Evolutionary conservation across 2,113 vertebrate species (phyloP).

Genomic region (Chamaetylas fuelleborni): DNA sequence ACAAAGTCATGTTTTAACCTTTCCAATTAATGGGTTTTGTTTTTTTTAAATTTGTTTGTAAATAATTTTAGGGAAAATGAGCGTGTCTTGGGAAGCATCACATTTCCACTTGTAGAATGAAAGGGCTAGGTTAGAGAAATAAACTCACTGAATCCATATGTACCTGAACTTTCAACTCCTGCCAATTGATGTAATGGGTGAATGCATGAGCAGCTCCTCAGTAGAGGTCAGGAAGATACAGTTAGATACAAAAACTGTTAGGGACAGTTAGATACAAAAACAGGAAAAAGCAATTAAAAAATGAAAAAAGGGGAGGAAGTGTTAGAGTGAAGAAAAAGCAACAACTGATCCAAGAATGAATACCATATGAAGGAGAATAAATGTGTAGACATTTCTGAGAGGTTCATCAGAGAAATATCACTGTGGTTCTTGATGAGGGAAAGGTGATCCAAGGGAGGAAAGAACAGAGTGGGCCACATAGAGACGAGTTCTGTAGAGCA

Average conservation of each 20-base stretch:
- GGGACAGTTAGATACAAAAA: neutral
- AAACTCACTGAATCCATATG: neutral
- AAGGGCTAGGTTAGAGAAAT: neutral
- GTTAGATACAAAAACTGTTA: too few species aligned
- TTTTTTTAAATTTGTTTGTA: neutral
- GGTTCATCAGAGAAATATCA: neutral
- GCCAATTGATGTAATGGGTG: neutral
- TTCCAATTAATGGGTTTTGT: neutral
- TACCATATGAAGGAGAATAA: neutral
- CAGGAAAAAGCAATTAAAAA: neutral
- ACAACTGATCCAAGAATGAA: neutral
- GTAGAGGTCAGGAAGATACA: neutral
- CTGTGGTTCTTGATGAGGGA: neutral
- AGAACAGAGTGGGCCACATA: neutral
- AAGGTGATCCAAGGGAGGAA: neutral
- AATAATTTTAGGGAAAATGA: neutral
- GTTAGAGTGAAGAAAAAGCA: neutral
- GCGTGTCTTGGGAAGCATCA: neutral
- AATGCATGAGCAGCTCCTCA: neutral
- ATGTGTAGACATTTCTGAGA: neutral
- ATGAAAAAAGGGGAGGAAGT: accelerated
- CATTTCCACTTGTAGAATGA: neutral
- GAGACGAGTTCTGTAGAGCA: neutral
- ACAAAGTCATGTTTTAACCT: neutral
- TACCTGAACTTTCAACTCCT: neutral